A percentile compares a stretch with the other conserved stretches of the same genome.
Evolutionary conservation across 2,888 invertebrate genomes (phyloP).

Genomic region (Plagodis dolabraria): DNA sequence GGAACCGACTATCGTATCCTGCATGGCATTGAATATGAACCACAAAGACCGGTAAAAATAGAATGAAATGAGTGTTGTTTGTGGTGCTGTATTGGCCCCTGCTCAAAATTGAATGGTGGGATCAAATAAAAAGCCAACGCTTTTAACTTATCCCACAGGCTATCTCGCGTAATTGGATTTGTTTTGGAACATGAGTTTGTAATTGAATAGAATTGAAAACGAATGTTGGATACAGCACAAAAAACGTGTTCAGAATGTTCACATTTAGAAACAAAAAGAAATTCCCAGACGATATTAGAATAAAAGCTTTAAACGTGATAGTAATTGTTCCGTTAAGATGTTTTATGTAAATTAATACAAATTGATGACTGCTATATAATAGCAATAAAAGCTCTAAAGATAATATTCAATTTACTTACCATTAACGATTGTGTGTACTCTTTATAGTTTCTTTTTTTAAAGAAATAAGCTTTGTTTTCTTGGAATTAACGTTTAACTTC

Average conservation of each 20-base stretch:
- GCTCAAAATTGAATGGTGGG: too few relatives aligned
- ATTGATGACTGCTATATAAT: constrained; percentile 19
- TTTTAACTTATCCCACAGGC: constrained; percentile 36
- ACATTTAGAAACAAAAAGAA: constrained; percentile 48
- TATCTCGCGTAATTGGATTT: constrained; percentile 55
- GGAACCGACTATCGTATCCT: too few relatives aligned
- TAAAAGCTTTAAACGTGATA: constrained; percentile 1
- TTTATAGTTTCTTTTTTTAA: too few relatives aligned
- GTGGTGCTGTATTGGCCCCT: too few relatives aligned
- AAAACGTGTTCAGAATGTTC: constrained; percentile 43
- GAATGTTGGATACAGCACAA: constrained; percentile 49
- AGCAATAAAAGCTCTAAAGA: constrained; percentile 8
- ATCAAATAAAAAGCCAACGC: constrained; percentile 1
- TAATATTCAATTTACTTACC: neutral
- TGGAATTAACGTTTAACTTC: too few relatives aligned
- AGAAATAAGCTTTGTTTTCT: too few relatives aligned
- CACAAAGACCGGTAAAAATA: too few relatives aligned
- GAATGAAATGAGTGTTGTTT: too few relatives aligned
- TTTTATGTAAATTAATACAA: constrained; percentile 26
- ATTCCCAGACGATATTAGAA: constrained; percentile 33
- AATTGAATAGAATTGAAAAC: constrained; percentile 70
- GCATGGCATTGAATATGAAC: too few relatives aligned
- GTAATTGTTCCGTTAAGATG: constrained; percentile 21
- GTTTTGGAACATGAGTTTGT: constrained; percentile 70
- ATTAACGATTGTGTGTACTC: neutral